Conservation (phyloP, 1,140 invertebrate species). For the Dendroctonus valens region DNA sequence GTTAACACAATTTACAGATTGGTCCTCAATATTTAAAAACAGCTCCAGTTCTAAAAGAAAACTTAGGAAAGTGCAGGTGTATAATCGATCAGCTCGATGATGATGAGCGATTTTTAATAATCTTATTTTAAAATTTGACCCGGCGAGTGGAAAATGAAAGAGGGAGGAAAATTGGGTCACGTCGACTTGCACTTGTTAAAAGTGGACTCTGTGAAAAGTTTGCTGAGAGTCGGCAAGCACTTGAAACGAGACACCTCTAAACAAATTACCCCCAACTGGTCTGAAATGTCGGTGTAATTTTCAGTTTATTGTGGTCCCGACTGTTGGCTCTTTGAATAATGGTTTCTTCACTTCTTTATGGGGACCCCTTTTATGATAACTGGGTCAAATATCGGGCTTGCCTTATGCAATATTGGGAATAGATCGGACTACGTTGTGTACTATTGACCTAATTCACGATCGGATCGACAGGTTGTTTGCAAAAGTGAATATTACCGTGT, state of each 20-base stretch:
- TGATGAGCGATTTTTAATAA: constrained; percentile 6
- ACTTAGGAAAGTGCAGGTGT: background rate
- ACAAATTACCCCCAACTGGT: constrained; percentile 19
- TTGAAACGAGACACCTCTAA: constrained; percentile 22
- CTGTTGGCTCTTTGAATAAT: constrained; percentile 9
- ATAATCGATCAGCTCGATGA: background rate
- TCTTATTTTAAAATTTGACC: constrained; percentile 1
- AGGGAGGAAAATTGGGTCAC: constrained; percentile 20
- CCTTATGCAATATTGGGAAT: no score
- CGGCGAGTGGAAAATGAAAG: constrained; percentile 14
- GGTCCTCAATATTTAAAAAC: no score
- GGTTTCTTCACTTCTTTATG: background rate
- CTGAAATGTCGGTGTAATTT: constrained; percentile 17
- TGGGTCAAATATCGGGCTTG: no score
- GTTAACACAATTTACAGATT: no score
- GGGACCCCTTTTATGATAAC: no score
- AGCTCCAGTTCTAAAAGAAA: background rate
- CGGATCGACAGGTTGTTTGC: no score
- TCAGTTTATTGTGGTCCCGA: constrained; percentile 12
- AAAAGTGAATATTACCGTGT: no score
- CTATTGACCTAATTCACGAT: no score
- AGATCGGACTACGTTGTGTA: no score
- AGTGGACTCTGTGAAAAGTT: constrained; percentile 18
- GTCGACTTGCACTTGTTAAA: constrained; percentile 22
- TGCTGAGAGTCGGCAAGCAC: constrained; percentile 17